Conservation (phyloP, 2,888 invertebrate genomes). For the Micoletzkya japonica region DNA sequence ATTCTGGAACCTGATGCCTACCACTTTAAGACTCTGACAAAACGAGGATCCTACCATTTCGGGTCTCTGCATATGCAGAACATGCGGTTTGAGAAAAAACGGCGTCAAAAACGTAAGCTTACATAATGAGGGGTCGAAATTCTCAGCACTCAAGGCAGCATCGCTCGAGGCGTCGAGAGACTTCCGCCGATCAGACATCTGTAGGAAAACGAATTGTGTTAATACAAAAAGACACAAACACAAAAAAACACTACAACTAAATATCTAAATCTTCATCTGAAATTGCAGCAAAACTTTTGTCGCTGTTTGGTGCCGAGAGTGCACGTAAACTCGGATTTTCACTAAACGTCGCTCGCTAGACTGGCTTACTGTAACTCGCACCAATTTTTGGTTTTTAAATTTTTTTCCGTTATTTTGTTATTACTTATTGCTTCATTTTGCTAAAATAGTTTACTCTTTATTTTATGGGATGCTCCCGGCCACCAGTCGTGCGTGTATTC, state of each 20-base stretch:
- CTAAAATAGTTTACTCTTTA: no score
- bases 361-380: no score
- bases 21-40: neutral
- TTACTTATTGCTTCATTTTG: neutral
- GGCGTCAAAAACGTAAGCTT: no score
- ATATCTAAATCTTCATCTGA: no score
- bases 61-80: no score
- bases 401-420: neutral
- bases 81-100: no score
- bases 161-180: conserved; percentile 21
- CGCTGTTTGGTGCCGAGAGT: no score
- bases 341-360: no score
- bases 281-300: no score
- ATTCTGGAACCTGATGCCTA: neutral
- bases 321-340: no score
- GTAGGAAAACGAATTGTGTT: neutral
- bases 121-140: conserved; percentile 48
- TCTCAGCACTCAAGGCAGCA: conserved; percentile 28
- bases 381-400: no score
- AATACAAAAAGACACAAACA: neutral
- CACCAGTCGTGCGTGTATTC: neutral
- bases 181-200: conserved; percentile 16
- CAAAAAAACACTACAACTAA: neutral
- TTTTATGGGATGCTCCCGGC: conserved; percentile 24
- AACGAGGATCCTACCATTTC: no score